These are phyloP conservation scores for Danaus plexippus DNA, from an alignment of 1,140 invertebrate genomes.

Conservation along the genomic window DNA sequence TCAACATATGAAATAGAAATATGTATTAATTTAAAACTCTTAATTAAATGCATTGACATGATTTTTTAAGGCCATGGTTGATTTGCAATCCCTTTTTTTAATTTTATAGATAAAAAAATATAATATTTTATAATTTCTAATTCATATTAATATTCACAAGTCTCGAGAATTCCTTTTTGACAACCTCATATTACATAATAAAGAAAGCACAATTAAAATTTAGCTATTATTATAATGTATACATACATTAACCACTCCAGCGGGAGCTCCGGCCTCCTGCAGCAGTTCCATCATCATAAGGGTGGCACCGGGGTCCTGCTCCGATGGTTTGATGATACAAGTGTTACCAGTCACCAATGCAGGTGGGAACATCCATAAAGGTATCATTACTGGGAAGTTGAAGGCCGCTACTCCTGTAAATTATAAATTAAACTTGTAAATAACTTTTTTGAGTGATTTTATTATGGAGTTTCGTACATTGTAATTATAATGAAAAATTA, in stretches of 20 bases:
- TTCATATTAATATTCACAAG: too few species aligned
- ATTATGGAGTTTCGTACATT: not conserved
- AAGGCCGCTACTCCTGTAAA: conserved; percentile 88
- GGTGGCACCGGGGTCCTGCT: conserved; percentile 96
- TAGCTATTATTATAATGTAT: too few species aligned
- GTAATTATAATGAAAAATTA: too few species aligned
- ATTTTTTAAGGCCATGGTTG: too few species aligned
- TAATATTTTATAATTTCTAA: too few species aligned
- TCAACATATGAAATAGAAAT: too few species aligned
- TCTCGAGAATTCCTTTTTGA: too few species aligned
- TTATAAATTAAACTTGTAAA: not conserved
- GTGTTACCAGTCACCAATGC: conserved; percentile 92
- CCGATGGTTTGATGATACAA: conserved; percentile 90
- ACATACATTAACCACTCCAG: conserved; percentile 90
- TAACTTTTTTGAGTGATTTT: not conserved
- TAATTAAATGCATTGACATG: too few species aligned
- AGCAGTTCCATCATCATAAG: conserved; percentile 95
- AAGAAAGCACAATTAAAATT: too few species aligned
- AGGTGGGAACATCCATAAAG: conserved; percentile 98
- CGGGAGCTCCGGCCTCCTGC: conserved; percentile 92
- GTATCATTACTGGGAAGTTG: conserved; percentile 99
- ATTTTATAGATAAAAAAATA: too few species aligned
- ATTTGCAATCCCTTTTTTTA: too few species aligned
- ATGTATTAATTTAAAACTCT: too few species aligned
- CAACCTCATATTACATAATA: not conserved